Evolutionary conservation across 2,113 vertebrate genomes (phyloP).

Genomic region (Calyptomena viridis): DNA sequence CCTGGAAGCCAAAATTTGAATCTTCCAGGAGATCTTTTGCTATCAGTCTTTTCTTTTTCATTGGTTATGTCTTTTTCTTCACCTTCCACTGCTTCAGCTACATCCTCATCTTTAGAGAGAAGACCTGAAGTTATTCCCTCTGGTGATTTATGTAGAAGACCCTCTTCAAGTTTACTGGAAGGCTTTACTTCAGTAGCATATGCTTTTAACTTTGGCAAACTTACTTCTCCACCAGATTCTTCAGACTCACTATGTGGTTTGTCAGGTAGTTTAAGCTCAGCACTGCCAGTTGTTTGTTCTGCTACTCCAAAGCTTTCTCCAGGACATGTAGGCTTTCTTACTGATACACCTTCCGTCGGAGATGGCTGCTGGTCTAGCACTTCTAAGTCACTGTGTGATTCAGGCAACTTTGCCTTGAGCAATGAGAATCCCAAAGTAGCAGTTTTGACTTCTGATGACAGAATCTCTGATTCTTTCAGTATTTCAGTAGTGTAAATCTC

Average conservation of each 20-base stretch:
- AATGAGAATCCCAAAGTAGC: slow-evolving; percentile 73
- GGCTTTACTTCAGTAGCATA: background rate
- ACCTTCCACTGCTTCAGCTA: background rate
- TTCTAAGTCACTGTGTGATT: background rate
- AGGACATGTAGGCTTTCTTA: background rate
- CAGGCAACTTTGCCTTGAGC: slow-evolving; percentile 66
- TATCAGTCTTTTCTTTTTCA: slow-evolving; percentile 32
- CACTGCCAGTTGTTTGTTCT: background rate
- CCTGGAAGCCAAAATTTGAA: slow-evolving; percentile 75
- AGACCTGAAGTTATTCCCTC: slow-evolving; percentile 1
- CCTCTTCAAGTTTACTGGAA: background rate
- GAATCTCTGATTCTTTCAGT: slow-evolving; percentile 69
- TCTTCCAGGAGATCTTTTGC: slow-evolving; percentile 56
- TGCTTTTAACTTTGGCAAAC: background rate
- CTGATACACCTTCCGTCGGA: background rate
- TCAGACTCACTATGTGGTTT: background rate
- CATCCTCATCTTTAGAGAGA: background rate
- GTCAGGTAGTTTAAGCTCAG: background rate
- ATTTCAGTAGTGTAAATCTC: slow-evolving; percentile 50
- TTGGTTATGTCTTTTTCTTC: background rate
- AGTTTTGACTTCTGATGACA: slow-evolving; percentile 46
- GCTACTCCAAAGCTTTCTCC: background rate
- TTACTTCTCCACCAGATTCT: slow-evolving; percentile 1
- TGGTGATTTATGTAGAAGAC: background rate
- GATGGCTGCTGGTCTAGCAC: background rate